Evolutionary conservation across 2,888 invertebrate species (phyloP).

Genomic region (Dascillus cervinus): DNA sequence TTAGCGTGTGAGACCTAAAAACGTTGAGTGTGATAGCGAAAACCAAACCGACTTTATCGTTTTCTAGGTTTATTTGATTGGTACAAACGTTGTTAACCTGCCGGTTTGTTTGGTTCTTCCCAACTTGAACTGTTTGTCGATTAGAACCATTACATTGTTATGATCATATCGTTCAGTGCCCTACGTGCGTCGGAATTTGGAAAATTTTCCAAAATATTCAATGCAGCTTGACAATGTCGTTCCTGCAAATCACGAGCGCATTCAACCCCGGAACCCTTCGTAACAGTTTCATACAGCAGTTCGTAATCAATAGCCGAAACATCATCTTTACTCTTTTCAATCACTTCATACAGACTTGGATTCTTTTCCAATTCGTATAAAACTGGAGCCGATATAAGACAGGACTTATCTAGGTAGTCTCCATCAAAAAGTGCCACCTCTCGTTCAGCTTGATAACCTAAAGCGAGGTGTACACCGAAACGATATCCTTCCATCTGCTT

Average conservation of each 20-base stretch:
- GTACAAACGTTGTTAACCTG: too few species aligned
- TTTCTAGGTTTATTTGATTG: too few species aligned
- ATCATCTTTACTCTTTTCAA: constrained; percentile 54
- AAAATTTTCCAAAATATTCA: not conserved
- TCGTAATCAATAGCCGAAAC: constrained; percentile 56
- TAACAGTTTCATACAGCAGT: constrained; percentile 36
- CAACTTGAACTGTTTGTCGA: too few species aligned
- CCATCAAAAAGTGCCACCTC: constrained; percentile 59
- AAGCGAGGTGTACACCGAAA: constrained; percentile 80
- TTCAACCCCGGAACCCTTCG: constrained; percentile 59
- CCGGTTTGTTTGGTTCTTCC: too few species aligned
- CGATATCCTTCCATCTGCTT: constrained; percentile 72
- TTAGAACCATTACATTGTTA: too few species aligned
- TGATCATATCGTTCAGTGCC: not conserved
- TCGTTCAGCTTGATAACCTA: constrained; percentile 70
- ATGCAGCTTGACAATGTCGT: too few species aligned
- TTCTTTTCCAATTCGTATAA: constrained; percentile 70
- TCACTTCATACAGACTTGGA: constrained; percentile 56
- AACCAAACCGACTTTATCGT: too few species aligned
- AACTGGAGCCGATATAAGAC: constrained; percentile 71
- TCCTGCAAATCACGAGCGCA: too few species aligned
- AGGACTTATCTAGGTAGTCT: constrained; percentile 46
- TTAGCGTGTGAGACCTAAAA: too few species aligned
- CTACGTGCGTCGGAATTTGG: not conserved
- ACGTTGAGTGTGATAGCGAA: too few species aligned